Evolutionary conservation across 2,113 vertebrate species (phyloP).

Genomic region (Menidia beryllina): DNA sequence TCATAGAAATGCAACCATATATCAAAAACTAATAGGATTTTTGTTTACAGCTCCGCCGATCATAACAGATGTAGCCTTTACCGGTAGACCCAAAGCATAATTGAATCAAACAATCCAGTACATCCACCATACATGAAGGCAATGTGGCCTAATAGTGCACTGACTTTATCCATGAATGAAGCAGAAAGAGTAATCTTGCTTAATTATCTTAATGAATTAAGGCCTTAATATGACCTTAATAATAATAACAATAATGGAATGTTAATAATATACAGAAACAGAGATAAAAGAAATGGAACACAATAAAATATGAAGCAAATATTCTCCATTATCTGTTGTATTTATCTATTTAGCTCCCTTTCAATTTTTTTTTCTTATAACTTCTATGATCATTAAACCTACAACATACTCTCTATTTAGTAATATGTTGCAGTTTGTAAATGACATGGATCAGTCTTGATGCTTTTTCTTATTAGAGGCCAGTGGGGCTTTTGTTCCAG

Average conservation of each 20-base stretch:
- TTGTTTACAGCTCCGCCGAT: slow-evolving; percentile 54
- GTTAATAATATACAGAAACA: not conserved
- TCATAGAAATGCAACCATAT: slow-evolving; percentile 62
- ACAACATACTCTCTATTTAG: no score
- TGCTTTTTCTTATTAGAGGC: no score
- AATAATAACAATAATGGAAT: slow-evolving; percentile 1
- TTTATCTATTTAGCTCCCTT: no score
- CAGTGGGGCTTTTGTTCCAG: no score
- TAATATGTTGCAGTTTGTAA: no score
- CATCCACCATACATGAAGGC: not conserved
- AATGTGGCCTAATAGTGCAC: not conserved
- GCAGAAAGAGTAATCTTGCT: slow-evolving; percentile 22
- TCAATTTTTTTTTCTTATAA: no score
- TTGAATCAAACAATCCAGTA: slow-evolving; percentile 50
- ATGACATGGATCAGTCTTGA: no score
- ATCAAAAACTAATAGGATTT: slow-evolving; percentile 73
- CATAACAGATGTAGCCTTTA: slow-evolving; percentile 39
- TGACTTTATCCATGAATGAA: slow-evolving; percentile 26
- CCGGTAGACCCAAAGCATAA: slow-evolving; percentile 62
- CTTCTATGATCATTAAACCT: no score
- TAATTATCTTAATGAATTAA: slow-evolving; percentile 43
- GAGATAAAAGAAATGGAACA: no score
- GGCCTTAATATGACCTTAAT: no score
- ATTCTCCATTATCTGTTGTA: no score
- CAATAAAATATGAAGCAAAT: no score